These are phyloP conservation scores for Diaprepes abbreviatus DNA, from an alignment of 2,888 invertebrate species.

Conservation along the genomic window DNA sequence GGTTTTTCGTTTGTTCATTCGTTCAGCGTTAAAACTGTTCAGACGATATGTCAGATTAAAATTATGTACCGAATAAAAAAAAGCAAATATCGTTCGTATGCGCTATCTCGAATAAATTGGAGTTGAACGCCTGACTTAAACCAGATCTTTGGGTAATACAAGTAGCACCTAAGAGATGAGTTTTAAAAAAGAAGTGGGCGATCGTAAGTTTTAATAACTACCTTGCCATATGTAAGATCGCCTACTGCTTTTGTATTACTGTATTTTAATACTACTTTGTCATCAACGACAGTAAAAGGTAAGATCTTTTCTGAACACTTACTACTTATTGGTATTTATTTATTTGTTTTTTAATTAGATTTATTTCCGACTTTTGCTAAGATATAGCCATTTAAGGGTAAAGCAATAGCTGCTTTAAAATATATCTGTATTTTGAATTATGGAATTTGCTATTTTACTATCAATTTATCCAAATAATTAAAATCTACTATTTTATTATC, in stretches of 20 bases:
- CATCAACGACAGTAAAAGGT: constrained; percentile 35
- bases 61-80: constrained; percentile 22
- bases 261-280: constrained; percentile 60
- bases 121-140: constrained; percentile 58
- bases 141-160: constrained; percentile 66
- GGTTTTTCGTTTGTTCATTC: constrained; percentile 21
- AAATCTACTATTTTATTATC: too few species aligned
- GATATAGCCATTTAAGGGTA: too few species aligned
- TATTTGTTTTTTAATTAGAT: too few species aligned
- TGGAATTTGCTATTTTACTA: too few species aligned
- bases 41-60: constrained; percentile 38
- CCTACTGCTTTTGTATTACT: constrained; percentile 60
- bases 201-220: constrained; percentile 65
- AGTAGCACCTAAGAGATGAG: constrained; percentile 66
- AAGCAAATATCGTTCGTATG: constrained; percentile 49
- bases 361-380: too few species aligned
- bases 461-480: too few species aligned
- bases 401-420: too few species aligned
- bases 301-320: too few species aligned
- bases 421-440: too few species aligned
- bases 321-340: too few species aligned
- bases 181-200: constrained; percentile 67
- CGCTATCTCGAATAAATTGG: constrained; percentile 57
- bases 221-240: constrained; percentile 63
- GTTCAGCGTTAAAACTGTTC: constrained; percentile 15